A percentile compares a stretch with the other conserved stretches of the same genome.
Evolutionary conservation across 1,140 invertebrate genomes (phyloP).

Genomic region (Pseudomyrmex sp.): DNA sequence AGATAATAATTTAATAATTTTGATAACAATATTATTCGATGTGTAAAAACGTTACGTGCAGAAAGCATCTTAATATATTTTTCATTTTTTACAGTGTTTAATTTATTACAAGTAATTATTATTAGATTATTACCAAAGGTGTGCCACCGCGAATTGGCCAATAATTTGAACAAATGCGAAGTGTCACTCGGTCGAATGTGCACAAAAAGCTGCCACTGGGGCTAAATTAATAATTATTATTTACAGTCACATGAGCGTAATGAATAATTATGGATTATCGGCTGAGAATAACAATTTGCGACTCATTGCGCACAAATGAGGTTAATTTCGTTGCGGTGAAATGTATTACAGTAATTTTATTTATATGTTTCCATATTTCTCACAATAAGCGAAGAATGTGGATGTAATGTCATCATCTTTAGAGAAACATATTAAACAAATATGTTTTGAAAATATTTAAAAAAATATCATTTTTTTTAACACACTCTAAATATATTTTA

Average conservation of each 20-base stretch:
- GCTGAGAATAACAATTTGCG: slow-evolving; percentile 57
- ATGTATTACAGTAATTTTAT: slow-evolving; percentile 41
- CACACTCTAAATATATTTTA: not conserved
- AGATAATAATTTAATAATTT: slow-evolving; percentile 14
- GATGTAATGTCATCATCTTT: not conserved
- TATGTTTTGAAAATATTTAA: not conserved
- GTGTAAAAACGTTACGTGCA: not conserved
- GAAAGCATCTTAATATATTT: not conserved
- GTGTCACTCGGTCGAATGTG: slow-evolving; percentile 56
- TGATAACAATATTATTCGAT: not conserved
- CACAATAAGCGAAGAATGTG: too few species aligned
- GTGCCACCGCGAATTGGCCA: slow-evolving; percentile 23
- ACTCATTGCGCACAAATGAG: slow-evolving; percentile 54
- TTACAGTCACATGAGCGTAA: slow-evolving; percentile 57
- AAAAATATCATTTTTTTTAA: not conserved
- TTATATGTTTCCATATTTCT: slow-evolving; percentile 10
- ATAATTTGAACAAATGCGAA: slow-evolving; percentile 60
- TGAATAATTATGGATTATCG: slow-evolving; percentile 61
- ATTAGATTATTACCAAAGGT: slow-evolving; percentile 4
- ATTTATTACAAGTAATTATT: slow-evolving; percentile 29
- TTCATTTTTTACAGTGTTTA: not conserved
- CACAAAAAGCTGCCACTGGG: slow-evolving; percentile 55
- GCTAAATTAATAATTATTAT: slow-evolving; percentile 61
- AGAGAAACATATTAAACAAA: not conserved
- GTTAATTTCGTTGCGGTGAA: slow-evolving; percentile 50